A percentile compares a stretch with the other conserved stretches of the same genome.
These are phyloP conservation scores for Asteroscopus sphinx DNA, from an alignment of 2,888 invertebrate species.

Conservation along the genomic window DNA sequence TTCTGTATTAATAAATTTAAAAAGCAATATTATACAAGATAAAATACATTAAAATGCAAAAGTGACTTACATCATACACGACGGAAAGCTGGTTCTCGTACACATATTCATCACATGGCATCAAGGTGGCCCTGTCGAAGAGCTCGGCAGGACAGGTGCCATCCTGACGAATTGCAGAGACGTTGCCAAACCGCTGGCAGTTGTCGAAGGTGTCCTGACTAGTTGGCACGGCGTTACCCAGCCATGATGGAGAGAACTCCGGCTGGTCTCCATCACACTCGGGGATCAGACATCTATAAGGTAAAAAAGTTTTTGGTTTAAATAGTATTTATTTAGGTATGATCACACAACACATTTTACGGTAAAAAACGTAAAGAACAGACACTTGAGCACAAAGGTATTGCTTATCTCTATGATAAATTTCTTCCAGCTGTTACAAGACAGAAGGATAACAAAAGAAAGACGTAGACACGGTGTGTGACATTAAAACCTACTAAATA, in stretches of 20 bases:
- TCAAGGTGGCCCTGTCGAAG: slow-evolving; percentile 64
- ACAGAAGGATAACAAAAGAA: no score
- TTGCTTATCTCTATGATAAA: no score
- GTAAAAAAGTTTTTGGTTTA: not conserved
- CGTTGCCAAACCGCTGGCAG: slow-evolving; percentile 80
- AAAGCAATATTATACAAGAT: not conserved
- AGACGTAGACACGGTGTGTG: no score
- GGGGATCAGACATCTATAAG: slow-evolving; percentile 52
- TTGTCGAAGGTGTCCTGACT: slow-evolving; percentile 72
- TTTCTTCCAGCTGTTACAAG: no score
- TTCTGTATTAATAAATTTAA: no score
- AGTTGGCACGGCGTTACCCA: slow-evolving; percentile 44
- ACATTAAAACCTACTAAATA: no score
- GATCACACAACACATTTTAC: no score
- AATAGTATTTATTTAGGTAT: not conserved
- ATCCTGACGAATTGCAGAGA: slow-evolving; percentile 16
- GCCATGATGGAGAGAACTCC: slow-evolving; percentile 68
- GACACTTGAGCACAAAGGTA: no score
- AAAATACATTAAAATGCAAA: not conserved
- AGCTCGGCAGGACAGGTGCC: slow-evolving; percentile 70
- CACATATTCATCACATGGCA: slow-evolving; percentile 71
- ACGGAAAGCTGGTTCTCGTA: slow-evolving; percentile 76
- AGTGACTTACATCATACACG: slow-evolving; percentile 78
- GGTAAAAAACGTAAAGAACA: no score
- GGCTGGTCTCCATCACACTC: slow-evolving; percentile 65